Percentiles rank a stretch among this genome's conserved stretches.
Evolutionary conservation across 2,113 vertebrate species (phyloP).

Genomic region (Triplophysa siluroides): DNA sequence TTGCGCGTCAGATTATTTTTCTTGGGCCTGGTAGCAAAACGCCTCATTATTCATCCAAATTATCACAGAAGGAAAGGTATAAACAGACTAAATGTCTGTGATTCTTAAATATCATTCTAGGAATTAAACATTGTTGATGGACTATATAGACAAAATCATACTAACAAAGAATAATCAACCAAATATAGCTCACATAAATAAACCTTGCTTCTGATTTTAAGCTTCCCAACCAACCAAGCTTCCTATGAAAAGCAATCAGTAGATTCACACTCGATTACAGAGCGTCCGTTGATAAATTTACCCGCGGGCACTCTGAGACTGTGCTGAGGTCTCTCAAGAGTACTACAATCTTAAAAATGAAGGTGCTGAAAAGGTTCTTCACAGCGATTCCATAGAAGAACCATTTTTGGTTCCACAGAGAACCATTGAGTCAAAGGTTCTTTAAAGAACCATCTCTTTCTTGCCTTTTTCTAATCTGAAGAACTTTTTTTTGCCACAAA

Average conservation of each 20-base stretch:
- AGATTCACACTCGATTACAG: constrained; percentile 61
- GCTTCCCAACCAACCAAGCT: constrained; percentile 54
- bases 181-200: constrained; percentile 64
- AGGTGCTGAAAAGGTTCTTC: too few species aligned
- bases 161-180: constrained; percentile 50
- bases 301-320: constrained; percentile 12
- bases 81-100: constrained; percentile 62
- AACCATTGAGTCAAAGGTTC: too few species aligned
- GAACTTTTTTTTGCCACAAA: too few species aligned
- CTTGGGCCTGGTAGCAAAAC: constrained; percentile 65
- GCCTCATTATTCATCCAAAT: constrained; percentile 50
- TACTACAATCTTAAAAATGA: too few species aligned
- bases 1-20: constrained; percentile 64
- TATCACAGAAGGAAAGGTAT: constrained; percentile 62
- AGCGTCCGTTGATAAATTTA: constrained; percentile 49
- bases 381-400: too few species aligned
- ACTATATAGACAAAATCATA: constrained; percentile 52
- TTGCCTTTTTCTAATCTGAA: too few species aligned
- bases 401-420: too few species aligned
- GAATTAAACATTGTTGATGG: constrained; percentile 58
- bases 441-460: too few species aligned
- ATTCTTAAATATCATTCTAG: constrained; percentile 59
- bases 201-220: constrained; percentile 56
- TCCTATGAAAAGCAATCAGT: constrained; percentile 66
- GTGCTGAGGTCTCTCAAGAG: neutral